phyloP scores from a whole-genome alignment of 2,888 invertebrate genomes.

The Cataglyphis livida region DNA sequence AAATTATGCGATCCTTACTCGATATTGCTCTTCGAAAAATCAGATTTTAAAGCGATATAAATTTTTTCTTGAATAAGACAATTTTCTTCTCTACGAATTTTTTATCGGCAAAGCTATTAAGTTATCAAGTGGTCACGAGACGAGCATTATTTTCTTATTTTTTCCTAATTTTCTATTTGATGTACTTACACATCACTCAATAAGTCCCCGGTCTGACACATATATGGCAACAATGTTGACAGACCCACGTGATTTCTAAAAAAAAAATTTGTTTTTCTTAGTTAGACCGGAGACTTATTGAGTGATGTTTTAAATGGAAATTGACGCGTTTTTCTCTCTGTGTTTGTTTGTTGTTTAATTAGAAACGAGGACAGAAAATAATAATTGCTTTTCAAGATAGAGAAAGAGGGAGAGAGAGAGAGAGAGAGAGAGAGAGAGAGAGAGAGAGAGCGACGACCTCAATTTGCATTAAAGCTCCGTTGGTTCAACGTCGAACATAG shows the following conservation, averaged over 20 bases:
- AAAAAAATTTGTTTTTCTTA: too few relatives aligned
- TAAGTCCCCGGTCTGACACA: too few relatives aligned
- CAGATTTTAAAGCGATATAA: background rate
- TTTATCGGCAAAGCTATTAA: background rate
- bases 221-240: too few relatives aligned
- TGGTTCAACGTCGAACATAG: background rate
- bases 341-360: background rate
- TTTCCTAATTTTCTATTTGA: too few relatives aligned
- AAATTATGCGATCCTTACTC: conserved; percentile 8
- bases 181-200: too few relatives aligned
- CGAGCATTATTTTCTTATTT: background rate
- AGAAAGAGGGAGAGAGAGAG: too few relatives aligned
- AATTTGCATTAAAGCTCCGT: conserved; percentile 34
- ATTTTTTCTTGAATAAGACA: background rate
- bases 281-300: too few relatives aligned
- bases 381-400: conserved; percentile 30
- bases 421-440: too few relatives aligned
- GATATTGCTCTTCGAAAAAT: background rate
- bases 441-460: conserved; percentile 10
- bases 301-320: background rate
- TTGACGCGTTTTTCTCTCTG: background rate
- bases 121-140: background rate
- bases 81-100: background rate
- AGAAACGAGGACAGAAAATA: background rate
- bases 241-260: too few relatives aligned